phyloP scores from a whole-genome alignment of 2,888 invertebrate genomes.

The Mythimna vitellina region DNA sequence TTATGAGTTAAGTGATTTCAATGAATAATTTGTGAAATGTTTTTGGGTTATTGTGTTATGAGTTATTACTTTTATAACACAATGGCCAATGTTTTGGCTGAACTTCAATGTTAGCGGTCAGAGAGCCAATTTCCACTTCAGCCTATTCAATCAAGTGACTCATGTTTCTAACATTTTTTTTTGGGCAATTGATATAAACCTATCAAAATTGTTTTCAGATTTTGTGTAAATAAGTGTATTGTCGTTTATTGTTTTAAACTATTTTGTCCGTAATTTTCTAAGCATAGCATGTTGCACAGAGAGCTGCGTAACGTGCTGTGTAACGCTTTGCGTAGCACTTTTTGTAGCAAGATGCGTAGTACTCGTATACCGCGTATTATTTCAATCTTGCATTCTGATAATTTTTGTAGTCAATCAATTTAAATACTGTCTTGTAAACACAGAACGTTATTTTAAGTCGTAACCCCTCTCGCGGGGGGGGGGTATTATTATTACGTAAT shows the following conservation, averaged over 20 bases:
- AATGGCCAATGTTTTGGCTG: conserved; percentile 3
- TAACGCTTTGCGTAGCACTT: not conserved
- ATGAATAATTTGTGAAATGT: not conserved
- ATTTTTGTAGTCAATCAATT: not conserved
- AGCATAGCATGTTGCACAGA: not conserved
- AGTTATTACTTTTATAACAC: conserved; percentile 5
- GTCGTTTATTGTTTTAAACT: not conserved
- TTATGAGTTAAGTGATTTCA: conserved; percentile 25
- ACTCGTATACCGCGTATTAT: not conserved
- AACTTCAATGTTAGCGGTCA: not conserved
- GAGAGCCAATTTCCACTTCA: not conserved
- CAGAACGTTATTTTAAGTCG: not conserved
- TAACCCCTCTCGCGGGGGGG: no score
- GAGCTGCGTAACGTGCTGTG: not conserved
- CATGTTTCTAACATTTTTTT: not conserved
- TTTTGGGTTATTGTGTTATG: not conserved
- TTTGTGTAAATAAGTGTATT: not conserved
- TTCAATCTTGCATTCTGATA: not conserved
- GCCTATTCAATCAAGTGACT: not conserved
- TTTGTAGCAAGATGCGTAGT: not conserved
- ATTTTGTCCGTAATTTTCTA: not conserved
- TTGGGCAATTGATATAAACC: not conserved
- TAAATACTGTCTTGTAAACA: not conserved
- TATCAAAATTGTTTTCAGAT: not conserved
- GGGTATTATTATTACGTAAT: no score